A percentile compares a stretch with the other conserved stretches of the same genome.
These are phyloP conservation scores for Cryptophagus acutangulus DNA, from an alignment of 2,888 invertebrate genomes.

Conservation along the genomic window DNA sequence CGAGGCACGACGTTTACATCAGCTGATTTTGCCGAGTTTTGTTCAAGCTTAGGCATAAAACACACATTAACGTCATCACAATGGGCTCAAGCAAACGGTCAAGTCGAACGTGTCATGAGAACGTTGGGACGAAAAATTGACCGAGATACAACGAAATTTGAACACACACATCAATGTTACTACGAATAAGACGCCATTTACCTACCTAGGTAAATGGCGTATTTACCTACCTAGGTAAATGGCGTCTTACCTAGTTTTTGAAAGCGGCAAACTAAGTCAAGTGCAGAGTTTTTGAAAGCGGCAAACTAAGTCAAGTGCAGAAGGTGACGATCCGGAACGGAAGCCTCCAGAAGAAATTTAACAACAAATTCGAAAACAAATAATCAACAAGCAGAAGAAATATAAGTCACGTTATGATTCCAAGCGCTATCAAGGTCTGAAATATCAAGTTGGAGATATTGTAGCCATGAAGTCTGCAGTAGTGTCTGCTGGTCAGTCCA, in stretches of 20 bases:
- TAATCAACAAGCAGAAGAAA: neutral
- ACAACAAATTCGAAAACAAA: neutral
- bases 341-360: neutral
- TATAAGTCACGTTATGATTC: neutral
- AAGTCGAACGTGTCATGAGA: constrained; percentile 8
- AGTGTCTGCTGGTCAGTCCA: constrained; percentile 1
- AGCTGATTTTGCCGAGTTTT: constrained; percentile 5
- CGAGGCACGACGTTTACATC: constrained; percentile 16
- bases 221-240: no score
- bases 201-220: no score
- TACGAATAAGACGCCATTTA: no score
- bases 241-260: no score
- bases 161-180: no score
- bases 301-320: no score
- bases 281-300: no score
- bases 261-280: no score
- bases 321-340: constrained; percentile 1
- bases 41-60: constrained; percentile 14
- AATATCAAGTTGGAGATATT: constrained; percentile 2
- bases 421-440: neutral
- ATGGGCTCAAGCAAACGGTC: constrained; percentile 10
- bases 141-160: no score
- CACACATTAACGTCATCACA: constrained; percentile 4
- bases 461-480: neutral
- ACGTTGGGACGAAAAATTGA: constrained; percentile 3